Evolutionary conservation across 2,797 vertebrate genomes (phyloP).

Genomic region (Oceanodroma leucorhoa): DNA sequence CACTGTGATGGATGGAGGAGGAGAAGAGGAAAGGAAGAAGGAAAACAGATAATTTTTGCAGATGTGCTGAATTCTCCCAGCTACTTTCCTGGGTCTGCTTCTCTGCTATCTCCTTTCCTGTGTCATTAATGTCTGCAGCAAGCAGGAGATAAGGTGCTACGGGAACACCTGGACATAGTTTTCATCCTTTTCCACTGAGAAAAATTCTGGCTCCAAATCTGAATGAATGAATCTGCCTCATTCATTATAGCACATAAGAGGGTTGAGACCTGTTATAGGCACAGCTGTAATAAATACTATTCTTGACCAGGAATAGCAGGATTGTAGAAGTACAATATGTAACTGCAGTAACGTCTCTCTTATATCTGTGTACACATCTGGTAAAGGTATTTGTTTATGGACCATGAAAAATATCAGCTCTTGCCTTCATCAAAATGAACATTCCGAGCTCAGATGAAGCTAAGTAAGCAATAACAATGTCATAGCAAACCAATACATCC

Average conservation of each 20-base stretch:
- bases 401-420: not conserved
- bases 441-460: not conserved
- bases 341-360: not conserved
- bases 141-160: not conserved
- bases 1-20: rapidly evolving
- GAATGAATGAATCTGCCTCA: not conserved
- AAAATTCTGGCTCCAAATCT: not conserved
- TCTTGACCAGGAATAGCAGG: not conserved
- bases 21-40: not conserved
- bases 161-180: not conserved
- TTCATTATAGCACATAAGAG: not conserved
- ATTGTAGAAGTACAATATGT: not conserved
- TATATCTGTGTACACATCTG: rapidly evolving
- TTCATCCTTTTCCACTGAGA: not conserved
- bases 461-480: not conserved
- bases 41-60: not conserved
- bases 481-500: not conserved
- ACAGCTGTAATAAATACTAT: not conserved
- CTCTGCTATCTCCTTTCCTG: not conserved
- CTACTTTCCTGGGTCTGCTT: not conserved
- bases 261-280: not conserved
- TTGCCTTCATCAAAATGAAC: not conserved
- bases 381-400: not conserved
- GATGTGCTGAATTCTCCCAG: not conserved
- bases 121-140: not conserved